Evolutionary conservation across 2,113 vertebrate species (phyloP), one percentile per base, ranked within the genome.

Genomic region (Chaenogobius annularis): DNA sequence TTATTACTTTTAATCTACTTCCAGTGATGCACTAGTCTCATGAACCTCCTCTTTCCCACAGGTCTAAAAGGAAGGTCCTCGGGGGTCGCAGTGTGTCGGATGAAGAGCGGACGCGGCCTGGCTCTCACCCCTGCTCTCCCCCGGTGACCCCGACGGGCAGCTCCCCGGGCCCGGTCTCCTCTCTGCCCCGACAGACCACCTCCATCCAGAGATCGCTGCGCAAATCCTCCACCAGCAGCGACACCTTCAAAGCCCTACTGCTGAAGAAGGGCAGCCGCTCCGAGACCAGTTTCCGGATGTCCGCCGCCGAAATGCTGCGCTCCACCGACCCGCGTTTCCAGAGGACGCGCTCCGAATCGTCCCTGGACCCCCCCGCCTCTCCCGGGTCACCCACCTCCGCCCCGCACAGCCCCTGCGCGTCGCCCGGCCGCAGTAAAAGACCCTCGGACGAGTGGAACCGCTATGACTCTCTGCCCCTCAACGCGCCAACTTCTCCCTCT

Each of bases 171-270:
- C 56, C 88, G 64, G 66, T 74, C 63, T 91, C 93, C 14, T 75
- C 94, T 12, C 73, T 85, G 72, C 85, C 94, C 8, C 95, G 95
- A 48, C 98, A 95, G 26, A 64, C 92, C 0, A 91, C 97, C 26
- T 96, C 96, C 1, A 97, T 98, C 83, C 98, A 98, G 92, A 94
- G 97, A 40, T 96, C 90, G 19, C 47, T 98, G 37, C 96, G 96
- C 12, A 98, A 96, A 86, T 96, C 96, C 35, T 93, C 93, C 85
- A 98, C 97, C 89, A 98, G 96, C 94, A 99, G 96, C 0, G 98
- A 99, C 93, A 96, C 91, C 79, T 99, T 99, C 93, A 99, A 99
- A 83, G 98, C 98, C n/a, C 93, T 99, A n/a, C 92, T 99, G 71
- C 93, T 99, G 62, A 97, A 94, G 84, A 99, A 99, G 43, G 98